Base-by-base conservation (phyloP, 2,888 invertebrate species). In the Stratiomys singularior region DNA sequence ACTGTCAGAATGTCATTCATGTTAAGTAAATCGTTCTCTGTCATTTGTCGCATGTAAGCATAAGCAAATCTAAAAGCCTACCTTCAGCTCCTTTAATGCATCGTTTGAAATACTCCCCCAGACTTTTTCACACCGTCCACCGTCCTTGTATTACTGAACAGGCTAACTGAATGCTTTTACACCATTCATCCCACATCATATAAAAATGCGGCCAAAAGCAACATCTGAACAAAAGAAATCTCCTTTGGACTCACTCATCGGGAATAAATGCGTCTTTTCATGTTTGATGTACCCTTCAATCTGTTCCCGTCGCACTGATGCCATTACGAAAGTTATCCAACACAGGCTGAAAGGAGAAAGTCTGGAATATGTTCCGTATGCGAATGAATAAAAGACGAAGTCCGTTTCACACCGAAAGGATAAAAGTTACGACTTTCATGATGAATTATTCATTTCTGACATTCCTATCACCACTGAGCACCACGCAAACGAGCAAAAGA, bases 271-370 rank as follows among this genome's bases (percentile, higher is more conserved):
- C 52, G 71, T 47, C 71, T 47, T 71, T 71, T 71, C 47, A 47
- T 71, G 71, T 71, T 71, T 71, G 71, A 71, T 52, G 71, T 71
- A 52, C 47, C 27, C 71, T 71, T 71, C 71, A 71, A 71, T 71
- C 71, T 18, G 25, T 47, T 23, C 15, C 47, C 28, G 25, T 47
- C 30, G n/a, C 28, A 27, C 71, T 46, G 47, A 71, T 71, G 47
- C 71, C 71, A 52, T 52, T 71, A 71, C 47, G 71, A 47, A 71
- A 21, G n/a, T 18, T 67, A 21, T n/a, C 67, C 21, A 30, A 67
- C 3, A 44, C 2, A 15, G 23, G 44, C 13, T n/a, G 37, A 37
- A 37, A 3, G 37, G 37, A 28, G 30, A 64, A 64, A 28, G 21
- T 21, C 47, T 3, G 21, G 71, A 71, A 71, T 71, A 52, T 71